These are phyloP conservation scores for Andrena praecox DNA, from an alignment of 2,888 invertebrate genomes.

Conservation along the genomic window DNA sequence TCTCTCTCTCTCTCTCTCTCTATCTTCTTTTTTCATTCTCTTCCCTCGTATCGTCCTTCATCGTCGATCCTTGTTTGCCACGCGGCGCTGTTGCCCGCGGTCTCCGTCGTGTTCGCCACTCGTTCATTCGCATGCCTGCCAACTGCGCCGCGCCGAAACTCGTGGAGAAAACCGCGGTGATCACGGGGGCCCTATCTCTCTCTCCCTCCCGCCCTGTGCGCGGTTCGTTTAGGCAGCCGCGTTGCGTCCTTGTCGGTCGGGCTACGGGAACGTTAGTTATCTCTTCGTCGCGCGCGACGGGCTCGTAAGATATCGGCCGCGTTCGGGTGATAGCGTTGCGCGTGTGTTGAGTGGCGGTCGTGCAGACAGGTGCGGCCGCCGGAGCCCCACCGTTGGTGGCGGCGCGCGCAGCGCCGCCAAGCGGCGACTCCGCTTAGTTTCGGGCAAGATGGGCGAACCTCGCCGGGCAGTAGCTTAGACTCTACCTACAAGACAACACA, in stretches of 20 bases:
- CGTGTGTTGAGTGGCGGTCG: constrained; percentile 67
- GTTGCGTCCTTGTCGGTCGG: constrained; percentile 19
- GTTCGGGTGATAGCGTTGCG: constrained; percentile 37
- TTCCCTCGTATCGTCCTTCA: constrained; percentile 50
- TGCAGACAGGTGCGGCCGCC: constrained; percentile 80
- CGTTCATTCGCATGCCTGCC: constrained; percentile 67
- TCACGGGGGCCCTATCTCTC: constrained; percentile 26
- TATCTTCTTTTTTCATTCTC: constrained; percentile 38
- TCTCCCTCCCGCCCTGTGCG: constrained; percentile 17
- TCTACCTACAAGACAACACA: constrained; percentile 83
- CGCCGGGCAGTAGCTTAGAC: constrained; percentile 84
- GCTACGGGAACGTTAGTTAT: not conserved
- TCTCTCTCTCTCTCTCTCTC: constrained; percentile 25
- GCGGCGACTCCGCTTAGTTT: constrained; percentile 78
- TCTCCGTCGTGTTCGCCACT: constrained; percentile 45
- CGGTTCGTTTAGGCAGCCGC: constrained; percentile 31
- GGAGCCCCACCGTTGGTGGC: constrained; percentile 72
- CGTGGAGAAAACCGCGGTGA: constrained; percentile 48
- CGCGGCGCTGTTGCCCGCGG: constrained; percentile 37
- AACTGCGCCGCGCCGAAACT: constrained; percentile 58
- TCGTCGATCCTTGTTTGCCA: constrained; percentile 44
- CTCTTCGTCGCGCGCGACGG: constrained; percentile 35
- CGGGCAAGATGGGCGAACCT: constrained; percentile 83
- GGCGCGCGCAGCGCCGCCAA: constrained; percentile 73
- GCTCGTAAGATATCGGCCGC: constrained; percentile 41